A percentile compares a stretch with the other conserved stretches of the same genome.
These are phyloP conservation scores for Dorcus parallelipipedus DNA, from an alignment of 2,888 invertebrate species.

Conservation along the genomic window DNA sequence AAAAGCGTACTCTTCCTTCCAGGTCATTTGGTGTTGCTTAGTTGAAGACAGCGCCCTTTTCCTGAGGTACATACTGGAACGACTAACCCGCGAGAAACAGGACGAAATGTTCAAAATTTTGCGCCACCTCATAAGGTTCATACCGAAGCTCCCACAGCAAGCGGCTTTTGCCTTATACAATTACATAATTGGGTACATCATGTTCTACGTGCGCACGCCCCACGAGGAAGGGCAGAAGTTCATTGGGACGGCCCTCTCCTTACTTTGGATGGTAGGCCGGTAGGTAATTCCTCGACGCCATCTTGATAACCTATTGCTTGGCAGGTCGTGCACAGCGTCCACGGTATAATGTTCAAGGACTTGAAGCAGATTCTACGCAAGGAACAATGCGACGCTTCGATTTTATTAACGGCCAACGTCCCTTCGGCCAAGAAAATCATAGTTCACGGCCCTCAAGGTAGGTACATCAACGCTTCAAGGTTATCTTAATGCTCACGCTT, in stretches of 20 bases:
- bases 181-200: constrained; percentile 98
- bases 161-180: constrained; percentile 98
- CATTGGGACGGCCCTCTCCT: constrained; percentile 90
- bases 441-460: constrained; percentile 85
- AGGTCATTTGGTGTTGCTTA: constrained; percentile 96
- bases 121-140: constrained; percentile 87
- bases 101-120: constrained; percentile 92
- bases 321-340: constrained; percentile 94
- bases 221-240: constrained; percentile 93
- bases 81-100: constrained; percentile 88
- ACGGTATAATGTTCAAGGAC: constrained; percentile 99
- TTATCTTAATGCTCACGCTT: not conserved
- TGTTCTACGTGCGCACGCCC: constrained; percentile 97
- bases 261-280: constrained; percentile 85
- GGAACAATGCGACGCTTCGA: constrained; percentile 98
- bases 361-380: constrained; percentile 96
- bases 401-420: constrained; percentile 96
- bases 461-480: constrained; percentile 11
- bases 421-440: constrained; percentile 99
- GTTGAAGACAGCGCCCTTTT: constrained; percentile 98
- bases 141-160: constrained; percentile 91
- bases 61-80: constrained; percentile 91
- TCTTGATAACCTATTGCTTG: constrained; percentile 25
- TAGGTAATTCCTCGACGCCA: not conserved
- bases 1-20: constrained; percentile 15